Percentiles rank a stretch among this genome's conserved stretches.
Conservation (phyloP, 1,140 invertebrate species). For the Zaprionus capensis region DNA sequence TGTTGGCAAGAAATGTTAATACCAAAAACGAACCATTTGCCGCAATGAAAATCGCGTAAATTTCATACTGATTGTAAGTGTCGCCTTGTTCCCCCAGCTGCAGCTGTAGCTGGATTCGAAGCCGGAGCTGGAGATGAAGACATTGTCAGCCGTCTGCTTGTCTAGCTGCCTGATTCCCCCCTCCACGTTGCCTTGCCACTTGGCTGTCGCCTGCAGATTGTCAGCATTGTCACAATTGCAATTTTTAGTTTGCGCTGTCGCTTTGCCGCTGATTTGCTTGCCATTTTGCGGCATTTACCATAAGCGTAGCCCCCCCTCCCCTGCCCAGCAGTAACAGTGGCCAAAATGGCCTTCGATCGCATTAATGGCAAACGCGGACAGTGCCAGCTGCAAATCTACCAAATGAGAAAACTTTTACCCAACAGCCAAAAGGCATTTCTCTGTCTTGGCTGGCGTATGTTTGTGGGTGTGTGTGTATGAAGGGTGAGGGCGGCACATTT, state of each 20-base stretch:
- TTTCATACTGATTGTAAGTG: conserved; percentile 81
- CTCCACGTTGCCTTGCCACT: neutral
- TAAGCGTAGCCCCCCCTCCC: conserved; percentile 30
- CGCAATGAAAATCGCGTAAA: conserved; percentile 82
- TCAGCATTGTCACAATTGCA: conserved; percentile 79
- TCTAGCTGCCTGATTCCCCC: conserved; percentile 29
- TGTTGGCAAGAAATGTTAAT: conserved; percentile 74
- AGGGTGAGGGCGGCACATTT: neutral
- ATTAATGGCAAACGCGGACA: conserved; percentile 60
- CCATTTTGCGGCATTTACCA: conserved; percentile 77
- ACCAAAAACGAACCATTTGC: conserved; percentile 79
- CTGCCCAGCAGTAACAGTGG: conserved; percentile 20
- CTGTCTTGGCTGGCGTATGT: neutral
- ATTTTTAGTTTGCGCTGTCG: conserved; percentile 52
- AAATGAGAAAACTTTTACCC: conserved; percentile 73
- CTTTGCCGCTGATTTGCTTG: conserved; percentile 71
- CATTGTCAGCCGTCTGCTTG: conserved; percentile 58
- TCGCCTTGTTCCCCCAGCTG: conserved; percentile 61
- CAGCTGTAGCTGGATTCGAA: conserved; percentile 12
- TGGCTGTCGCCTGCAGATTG: conserved; percentile 79
- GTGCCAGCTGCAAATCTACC: conserved; percentile 64
- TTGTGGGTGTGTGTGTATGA: neutral
- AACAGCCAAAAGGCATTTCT: conserved; percentile 31
- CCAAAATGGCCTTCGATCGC: conserved; percentile 74
- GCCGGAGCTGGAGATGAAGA: conserved; percentile 30